Percentiles rank a stretch among this genome's conserved stretches.
Evolutionary conservation across 2,113 vertebrate species (phyloP).

Genomic region (Poicephalus gulielmi): DNA sequence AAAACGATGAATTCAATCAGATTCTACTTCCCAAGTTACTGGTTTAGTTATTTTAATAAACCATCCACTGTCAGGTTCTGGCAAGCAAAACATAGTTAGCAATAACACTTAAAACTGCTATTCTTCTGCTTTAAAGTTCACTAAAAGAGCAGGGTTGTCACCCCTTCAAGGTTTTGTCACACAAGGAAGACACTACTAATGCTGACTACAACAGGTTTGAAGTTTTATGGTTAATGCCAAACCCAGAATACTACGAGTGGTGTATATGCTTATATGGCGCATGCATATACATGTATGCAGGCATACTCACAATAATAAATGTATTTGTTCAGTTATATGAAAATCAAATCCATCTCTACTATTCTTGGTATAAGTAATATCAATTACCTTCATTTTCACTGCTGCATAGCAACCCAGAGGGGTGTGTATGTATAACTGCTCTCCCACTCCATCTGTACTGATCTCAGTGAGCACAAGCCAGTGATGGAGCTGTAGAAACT

Average conservation of each 20-base stretch:
- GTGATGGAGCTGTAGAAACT: background rate
- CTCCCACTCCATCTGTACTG: background rate
- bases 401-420: background rate
- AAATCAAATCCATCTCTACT: background rate
- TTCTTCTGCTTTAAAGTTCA: background rate
- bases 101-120: background rate
- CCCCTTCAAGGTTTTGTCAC: background rate
- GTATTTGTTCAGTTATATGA: background rate
- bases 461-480: background rate
- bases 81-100: background rate
- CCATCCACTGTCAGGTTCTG: background rate
- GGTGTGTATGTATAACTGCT: background rate
- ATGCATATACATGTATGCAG: fast-evolving
- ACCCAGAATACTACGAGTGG: background rate
- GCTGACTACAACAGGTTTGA: background rate
- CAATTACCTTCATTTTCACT: background rate
- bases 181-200: background rate
- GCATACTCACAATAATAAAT: background rate
- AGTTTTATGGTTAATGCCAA: background rate
- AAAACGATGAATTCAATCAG: background rate
- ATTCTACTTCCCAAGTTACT: background rate
- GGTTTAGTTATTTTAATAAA: background rate
- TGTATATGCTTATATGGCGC: background rate
- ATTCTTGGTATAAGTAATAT: background rate
- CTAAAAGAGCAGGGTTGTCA: background rate